Evolutionary conservation across 2,888 invertebrate species (phyloP).

Genomic region (Escarpia spicata): DNA sequence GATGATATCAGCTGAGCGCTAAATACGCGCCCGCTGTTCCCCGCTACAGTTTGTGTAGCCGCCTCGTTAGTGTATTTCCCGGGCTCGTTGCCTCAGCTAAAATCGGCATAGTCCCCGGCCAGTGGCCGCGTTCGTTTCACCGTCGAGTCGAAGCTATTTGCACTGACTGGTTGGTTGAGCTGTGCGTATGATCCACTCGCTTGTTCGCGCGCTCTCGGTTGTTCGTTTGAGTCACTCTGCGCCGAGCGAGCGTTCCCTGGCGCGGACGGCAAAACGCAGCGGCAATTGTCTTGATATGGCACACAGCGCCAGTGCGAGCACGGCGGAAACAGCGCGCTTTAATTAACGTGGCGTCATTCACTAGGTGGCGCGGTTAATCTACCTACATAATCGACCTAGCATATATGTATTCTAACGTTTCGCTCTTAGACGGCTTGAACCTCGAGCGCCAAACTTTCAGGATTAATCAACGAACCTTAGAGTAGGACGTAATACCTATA

Average conservation of each 20-base stretch:
- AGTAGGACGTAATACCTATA: no score
- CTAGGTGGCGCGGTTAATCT: neutral
- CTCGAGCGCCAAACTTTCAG: no score
- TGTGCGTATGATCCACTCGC: neutral
- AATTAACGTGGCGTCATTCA: neutral
- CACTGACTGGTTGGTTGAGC: neutral
- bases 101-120: neutral
- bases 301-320: neutral
- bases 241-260: neutral
- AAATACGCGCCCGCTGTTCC: neutral
- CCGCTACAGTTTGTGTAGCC: neutral
- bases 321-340: neutral
- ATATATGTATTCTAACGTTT: no score
- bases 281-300: neutral
- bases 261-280: neutral
- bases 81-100: neutral
- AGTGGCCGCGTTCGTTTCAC: neutral
- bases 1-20: neutral
- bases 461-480: no score
- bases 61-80: neutral
- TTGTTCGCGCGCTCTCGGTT: neutral
- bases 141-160: neutral
- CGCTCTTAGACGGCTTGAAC: no score
- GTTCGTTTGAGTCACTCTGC: no score
- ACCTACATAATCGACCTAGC: no score